A percentile compares a stretch with the other conserved stretches of the same genome.
These are phyloP conservation scores for Baryphthengus martii DNA, from an alignment of 2,113 vertebrate genomes.

Conservation along the genomic window DNA sequence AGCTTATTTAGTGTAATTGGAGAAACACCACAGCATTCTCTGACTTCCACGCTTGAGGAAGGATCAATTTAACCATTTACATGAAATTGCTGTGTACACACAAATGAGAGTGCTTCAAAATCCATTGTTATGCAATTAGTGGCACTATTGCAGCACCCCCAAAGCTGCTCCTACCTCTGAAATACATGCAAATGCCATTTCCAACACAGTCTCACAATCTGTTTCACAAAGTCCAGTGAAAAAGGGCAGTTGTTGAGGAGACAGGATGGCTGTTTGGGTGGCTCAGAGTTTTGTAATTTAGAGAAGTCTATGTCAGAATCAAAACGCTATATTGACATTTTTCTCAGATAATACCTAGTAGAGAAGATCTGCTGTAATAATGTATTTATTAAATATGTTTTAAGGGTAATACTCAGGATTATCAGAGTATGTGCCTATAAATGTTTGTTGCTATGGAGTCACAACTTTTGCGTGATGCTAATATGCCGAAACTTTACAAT, in stretches of 20 bases:
- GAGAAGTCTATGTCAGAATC: not conserved
- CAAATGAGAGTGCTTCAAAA: not conserved
- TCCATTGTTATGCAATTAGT: not conserved
- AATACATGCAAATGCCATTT: not conserved
- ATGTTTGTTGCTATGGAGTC: not conserved
- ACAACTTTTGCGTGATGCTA: not conserved
- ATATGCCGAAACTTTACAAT: not conserved
- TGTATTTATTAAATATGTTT: not conserved
- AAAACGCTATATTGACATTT: not conserved
- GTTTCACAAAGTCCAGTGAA: not conserved
- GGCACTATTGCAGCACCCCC: not conserved
- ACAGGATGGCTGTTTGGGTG: not conserved
- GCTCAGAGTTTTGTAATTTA: not conserved
- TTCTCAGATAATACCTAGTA: not conserved
- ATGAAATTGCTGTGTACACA: not conserved
- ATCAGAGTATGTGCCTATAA: not conserved
- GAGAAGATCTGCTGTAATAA: not conserved
- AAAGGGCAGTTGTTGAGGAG: not conserved
- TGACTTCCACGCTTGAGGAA: not conserved
- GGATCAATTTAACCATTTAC: conserved; percentile 9
- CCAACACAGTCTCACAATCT: not conserved
- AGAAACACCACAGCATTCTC: not conserved
- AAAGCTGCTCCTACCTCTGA: not conserved
- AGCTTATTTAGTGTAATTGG: not conserved
- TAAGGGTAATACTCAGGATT: not conserved